Conservation (phyloP, 2,113 vertebrate species). For the Mionectes macconnelli region DNA sequence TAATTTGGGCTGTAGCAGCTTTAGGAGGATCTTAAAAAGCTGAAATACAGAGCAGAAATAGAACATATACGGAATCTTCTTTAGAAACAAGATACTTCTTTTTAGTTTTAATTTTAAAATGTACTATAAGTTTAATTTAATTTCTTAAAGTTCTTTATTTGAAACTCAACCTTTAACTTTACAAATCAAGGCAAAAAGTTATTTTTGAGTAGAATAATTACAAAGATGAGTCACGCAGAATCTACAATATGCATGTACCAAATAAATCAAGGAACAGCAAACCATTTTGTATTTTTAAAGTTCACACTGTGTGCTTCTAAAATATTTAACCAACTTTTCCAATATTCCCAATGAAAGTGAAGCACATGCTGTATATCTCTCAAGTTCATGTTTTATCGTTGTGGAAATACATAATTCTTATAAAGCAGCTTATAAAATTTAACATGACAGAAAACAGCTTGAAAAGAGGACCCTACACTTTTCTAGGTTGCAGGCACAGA, state of each 20-base stretch:
- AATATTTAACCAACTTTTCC: not conserved
- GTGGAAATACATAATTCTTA: not conserved
- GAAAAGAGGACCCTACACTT: not conserved
- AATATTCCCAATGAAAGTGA: not conserved
- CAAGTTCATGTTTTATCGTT: not conserved
- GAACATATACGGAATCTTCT: not conserved
- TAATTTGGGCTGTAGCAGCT: conserved; percentile 19
- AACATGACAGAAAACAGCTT: not conserved
- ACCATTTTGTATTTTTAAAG: not conserved
- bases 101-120: not conserved
- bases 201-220: not conserved
- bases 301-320: not conserved
- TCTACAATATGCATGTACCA: not conserved
- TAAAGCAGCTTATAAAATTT: not conserved
- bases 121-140: not conserved
- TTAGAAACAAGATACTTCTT: not conserved
- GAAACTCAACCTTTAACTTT: not conserved
- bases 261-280: not conserved
- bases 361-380: not conserved
- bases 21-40: not conserved
- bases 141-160: not conserved
- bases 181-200: not conserved
- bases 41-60: not conserved
- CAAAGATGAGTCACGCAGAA: not conserved
- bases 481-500: not conserved